Evolutionary conservation across 37 sponge, comb jelly and placozoan species (phyloP).

Genomic region (Chondrosia reniformis): DNA sequence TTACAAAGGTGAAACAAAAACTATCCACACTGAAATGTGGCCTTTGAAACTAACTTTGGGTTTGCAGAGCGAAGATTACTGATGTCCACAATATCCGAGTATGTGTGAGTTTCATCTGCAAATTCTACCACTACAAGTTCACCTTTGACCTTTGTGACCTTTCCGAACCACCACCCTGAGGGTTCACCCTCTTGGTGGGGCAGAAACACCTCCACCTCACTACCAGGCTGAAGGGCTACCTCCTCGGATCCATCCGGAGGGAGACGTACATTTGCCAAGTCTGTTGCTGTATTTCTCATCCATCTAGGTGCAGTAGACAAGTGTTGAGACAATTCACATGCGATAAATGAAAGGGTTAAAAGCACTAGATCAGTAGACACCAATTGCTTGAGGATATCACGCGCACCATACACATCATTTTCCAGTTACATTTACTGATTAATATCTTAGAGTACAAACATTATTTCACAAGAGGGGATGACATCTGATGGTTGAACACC

Average conservation of each 20-base stretch:
- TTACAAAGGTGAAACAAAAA: too few relatives aligned
- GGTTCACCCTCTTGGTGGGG: conserved; percentile 77
- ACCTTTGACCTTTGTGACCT: conserved; percentile 70
- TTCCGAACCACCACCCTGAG: conserved; percentile 80
- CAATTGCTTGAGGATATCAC: too few relatives aligned
- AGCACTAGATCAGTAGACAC: too few relatives aligned
- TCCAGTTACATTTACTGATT: too few relatives aligned
- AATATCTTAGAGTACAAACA: too few relatives aligned
- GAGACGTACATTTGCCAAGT: conserved; percentile 34
- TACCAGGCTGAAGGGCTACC: conserved; percentile 11
- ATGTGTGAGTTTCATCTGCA: conserved; percentile 2
- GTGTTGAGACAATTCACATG: too few relatives aligned
- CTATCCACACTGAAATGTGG: too few relatives aligned
- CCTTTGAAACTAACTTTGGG: conserved; percentile 34
- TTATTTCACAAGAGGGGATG: too few relatives aligned
- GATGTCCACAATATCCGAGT: conserved; percentile 62
- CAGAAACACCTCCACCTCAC: conserved; percentile 57
- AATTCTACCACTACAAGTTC: conserved; percentile 54
- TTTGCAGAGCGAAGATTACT: conserved; percentile 55
- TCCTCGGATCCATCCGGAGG: conserved; percentile 2
- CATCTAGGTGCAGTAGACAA: conserved; percentile 30
- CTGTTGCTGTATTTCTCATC: conserved; percentile 45
- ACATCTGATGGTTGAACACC: too few relatives aligned
- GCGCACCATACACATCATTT: too few relatives aligned
- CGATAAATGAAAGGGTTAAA: too few relatives aligned